Conservation (phyloP, 2,113 vertebrate genomes). For the Lepidothrix coronata region DNA sequence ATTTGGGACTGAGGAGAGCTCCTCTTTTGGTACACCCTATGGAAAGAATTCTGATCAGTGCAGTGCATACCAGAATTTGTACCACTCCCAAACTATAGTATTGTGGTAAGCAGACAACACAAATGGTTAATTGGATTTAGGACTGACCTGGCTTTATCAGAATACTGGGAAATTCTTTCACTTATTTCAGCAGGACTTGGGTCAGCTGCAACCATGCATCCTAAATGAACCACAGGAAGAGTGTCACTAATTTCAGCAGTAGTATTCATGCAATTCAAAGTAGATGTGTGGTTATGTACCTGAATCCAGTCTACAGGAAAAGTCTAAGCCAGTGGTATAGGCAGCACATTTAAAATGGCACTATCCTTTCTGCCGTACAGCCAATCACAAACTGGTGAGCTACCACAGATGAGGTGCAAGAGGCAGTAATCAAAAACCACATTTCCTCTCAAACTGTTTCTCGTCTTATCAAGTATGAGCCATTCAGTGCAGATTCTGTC, state of each 20-base stretch:
- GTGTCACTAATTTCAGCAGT: neutral
- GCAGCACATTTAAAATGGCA: neutral
- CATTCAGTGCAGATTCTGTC: neutral
- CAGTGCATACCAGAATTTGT: neutral
- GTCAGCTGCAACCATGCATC: neutral
- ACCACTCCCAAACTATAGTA: fast-evolving
- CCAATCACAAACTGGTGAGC: neutral
- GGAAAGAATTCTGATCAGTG: neutral
- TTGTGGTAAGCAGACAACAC: fast-evolving
- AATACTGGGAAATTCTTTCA: neutral
- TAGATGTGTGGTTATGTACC: neutral
- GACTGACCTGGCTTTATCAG: neutral
- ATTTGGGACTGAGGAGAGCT: neutral
- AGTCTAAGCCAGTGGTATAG: neutral
- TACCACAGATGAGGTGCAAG: neutral
- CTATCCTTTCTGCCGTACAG: neutral
- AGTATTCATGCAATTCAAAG: neutral
- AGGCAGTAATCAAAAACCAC: neutral
- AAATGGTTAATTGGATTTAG: neutral
- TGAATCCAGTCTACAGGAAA: neutral
- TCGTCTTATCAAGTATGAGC: neutral
- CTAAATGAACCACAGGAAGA: neutral
- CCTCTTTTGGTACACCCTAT: fast-evolving
- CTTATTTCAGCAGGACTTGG: neutral
- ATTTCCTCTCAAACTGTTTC: neutral